These are phyloP conservation scores for Phortica magna DNA, from an alignment of 2,888 invertebrate genomes.

Conservation along the genomic window DNA sequence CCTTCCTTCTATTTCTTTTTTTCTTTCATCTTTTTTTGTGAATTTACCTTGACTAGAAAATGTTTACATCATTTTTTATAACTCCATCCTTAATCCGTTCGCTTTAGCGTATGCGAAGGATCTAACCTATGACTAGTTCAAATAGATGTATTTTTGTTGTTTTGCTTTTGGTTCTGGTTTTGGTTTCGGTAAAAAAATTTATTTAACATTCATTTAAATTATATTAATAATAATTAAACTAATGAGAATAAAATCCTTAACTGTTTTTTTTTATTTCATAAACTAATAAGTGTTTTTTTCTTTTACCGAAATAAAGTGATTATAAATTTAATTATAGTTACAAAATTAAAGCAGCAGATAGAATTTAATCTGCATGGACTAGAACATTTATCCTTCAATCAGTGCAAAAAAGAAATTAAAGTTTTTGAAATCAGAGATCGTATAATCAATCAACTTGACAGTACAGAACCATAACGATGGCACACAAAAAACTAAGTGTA, in stretches of 20 bases:
- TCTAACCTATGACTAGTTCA: neutral
- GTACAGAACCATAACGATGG: no score
- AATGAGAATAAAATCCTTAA: neutral
- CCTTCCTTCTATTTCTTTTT: conserved; percentile 57
- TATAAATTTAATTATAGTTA: neutral
- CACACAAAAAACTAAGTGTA: no score
- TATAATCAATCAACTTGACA: no score
- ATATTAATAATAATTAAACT: conserved; percentile 13
- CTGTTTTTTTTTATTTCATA: no score
- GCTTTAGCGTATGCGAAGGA: neutral
- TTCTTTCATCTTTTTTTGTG: conserved; percentile 36
- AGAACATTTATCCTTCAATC: no score
- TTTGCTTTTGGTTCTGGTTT: conserved; percentile 17
- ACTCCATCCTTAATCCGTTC: neutral
- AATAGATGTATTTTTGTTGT: neutral
- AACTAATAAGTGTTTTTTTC: no score
- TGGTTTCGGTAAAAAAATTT: conserved; percentile 1
- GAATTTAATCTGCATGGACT: neutral
- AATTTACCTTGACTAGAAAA: conserved; percentile 11
- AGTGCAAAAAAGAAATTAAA: no score
- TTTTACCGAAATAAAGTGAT: no score
- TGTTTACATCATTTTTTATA: conserved; percentile 13
- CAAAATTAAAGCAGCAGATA: conserved; percentile 16
- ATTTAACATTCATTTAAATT: conserved; percentile 11
- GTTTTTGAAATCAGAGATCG: no score